Evolutionary conservation across 2,888 invertebrate genomes (phyloP), one percentile per base, ranked within the genome.

Genomic region (Chymomyza fuscimana): DNA sequence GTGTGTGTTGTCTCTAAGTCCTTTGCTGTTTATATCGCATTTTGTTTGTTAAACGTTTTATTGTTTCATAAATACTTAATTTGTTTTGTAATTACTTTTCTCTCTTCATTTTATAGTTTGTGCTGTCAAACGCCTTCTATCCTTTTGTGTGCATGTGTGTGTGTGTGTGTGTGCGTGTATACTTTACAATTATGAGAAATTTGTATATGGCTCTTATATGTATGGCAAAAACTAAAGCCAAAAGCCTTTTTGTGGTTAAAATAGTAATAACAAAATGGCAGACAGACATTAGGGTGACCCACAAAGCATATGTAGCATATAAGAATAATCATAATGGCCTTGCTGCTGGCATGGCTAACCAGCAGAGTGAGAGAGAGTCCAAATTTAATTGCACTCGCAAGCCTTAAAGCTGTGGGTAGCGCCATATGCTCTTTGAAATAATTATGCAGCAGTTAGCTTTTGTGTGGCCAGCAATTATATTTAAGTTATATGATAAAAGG

Each of bases 41-140:
- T 77, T 67, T 62, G 62, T 36, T 62, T 67, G 46, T 52, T 82
- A 87, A 85, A 76, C 86, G 86, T 70, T 83, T 86, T 81, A 88
- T 86, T 79, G 83, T 88, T 87, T 73, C 79, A 87, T 86, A 86
- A 86, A 86, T 88, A 88, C 86, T 82, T 87, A 88, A 88, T 86
- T 74, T 80, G 85, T 76, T 74, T 74, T 78, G 77, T 86, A 86
- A 86, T 86, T 88, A 78, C 83, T 82, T 80, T 86, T 70, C 65
- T 54, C 22, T 54, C 10, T 54, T 54, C 19, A 22, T 25, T 25
- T 58, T 58, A 58, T 58, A 15, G 25, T 54, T 54, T 15, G 9
- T 58, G 19, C 25, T 58, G 25, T 19, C 19, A 22, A 22, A 54
- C 54, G 16, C 19, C 19, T 19, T 19, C 5, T 9, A 54, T 25